A percentile compares a stretch with the other conserved stretches of the same genome.
phyloP scores from a whole-genome alignment of 2,888 invertebrate species.

The Miltochrista miniata region DNA sequence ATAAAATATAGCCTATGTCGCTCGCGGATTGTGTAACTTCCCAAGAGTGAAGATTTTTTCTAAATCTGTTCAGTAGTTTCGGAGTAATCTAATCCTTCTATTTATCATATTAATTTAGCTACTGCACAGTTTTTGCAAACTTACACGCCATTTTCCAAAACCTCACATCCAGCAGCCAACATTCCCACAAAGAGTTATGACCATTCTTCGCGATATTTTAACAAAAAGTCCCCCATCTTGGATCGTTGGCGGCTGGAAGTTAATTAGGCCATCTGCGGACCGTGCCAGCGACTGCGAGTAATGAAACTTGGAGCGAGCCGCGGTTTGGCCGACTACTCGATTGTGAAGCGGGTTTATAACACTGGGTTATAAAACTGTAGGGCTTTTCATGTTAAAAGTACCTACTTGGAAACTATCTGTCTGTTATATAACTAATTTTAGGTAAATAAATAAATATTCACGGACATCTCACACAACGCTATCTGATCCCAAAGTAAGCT shows the following conservation, averaged over 20 bases:
- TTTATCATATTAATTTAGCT: no score
- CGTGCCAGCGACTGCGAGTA: slow-evolving; percentile 17
- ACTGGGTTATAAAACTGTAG: no score
- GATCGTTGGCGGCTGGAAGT: slow-evolving; percentile 3
- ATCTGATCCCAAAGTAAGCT: no score
- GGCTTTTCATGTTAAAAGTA: no score
- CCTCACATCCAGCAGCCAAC: not conserved
- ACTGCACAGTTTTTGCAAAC: no score
- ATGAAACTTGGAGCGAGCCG: slow-evolving; percentile 21
- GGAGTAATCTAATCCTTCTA: not conserved
- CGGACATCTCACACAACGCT: no score
- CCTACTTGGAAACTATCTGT: no score
- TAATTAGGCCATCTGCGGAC: slow-evolving; percentile 28
- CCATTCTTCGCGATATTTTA: slow-evolving; percentile 1
- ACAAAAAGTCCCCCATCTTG: slow-evolving; percentile 7
- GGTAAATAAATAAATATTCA: no score
- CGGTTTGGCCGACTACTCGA: slow-evolving; percentile 11
- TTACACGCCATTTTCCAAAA: no score
- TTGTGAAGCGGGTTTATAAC: slow-evolving; percentile 18
- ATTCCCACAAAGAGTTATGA: not conserved
- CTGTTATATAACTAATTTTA: no score
- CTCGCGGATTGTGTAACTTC: no score
- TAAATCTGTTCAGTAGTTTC: not conserved
- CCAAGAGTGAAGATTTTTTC: not conserved
- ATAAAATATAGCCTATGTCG: no score